Evolutionary conservation across 2,113 vertebrate genomes (phyloP).

Genomic region (Oxyruncus cristatus): DNA sequence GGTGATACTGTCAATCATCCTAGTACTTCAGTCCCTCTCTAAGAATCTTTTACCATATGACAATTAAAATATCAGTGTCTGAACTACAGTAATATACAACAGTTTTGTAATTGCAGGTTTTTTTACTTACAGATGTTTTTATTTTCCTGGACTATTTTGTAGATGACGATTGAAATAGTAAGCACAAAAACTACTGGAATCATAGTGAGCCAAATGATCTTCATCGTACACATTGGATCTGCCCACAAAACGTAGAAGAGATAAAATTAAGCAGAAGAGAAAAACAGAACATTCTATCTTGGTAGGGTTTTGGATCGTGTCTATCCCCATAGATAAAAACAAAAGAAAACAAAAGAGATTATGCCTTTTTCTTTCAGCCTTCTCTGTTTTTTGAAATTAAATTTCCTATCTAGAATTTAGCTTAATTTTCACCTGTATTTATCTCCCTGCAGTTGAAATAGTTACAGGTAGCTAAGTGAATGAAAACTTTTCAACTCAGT

Average conservation of each 20-base stretch:
- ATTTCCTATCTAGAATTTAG: not conserved
- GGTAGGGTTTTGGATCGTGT: not conserved
- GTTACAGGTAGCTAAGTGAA: not conserved
- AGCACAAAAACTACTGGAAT: conserved; percentile 63
- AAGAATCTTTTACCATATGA: not conserved
- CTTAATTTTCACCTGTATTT: not conserved
- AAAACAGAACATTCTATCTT: not conserved
- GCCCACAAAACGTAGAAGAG: conserved; percentile 30
- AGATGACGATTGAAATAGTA: conserved; percentile 18
- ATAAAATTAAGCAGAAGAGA: not conserved
- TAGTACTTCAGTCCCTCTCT: not conserved
- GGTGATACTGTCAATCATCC: not conserved
- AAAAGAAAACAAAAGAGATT: not conserved
- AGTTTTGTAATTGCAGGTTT: not conserved
- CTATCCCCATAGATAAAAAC: not conserved
- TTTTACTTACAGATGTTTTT: conserved; percentile 63
- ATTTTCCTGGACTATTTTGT: conserved; percentile 68
- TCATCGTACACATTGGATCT: conserved; percentile 62
- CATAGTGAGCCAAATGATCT: conserved; percentile 71
- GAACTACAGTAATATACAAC: not conserved
- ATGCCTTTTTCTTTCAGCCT: not conserved
- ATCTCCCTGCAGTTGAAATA: not conserved
- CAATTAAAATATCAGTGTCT: not conserved
- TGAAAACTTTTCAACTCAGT: not conserved
- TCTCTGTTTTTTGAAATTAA: not conserved